Base-by-base conservation (phyloP, 2,888 invertebrate genomes). In the Pyrochroa serraticornis region DNA sequence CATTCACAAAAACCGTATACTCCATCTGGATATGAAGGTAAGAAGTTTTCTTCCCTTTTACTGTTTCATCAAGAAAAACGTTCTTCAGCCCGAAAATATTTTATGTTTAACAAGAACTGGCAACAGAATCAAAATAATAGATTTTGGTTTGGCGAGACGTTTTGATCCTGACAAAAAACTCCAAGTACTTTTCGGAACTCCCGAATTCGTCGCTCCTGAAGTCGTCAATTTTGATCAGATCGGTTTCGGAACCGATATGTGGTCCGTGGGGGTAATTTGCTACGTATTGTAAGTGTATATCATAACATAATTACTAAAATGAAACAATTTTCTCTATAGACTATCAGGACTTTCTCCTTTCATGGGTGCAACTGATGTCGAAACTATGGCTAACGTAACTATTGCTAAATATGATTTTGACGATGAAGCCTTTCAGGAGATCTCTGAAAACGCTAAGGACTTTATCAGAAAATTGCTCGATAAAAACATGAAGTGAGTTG, bases 361-460 rank as follows among this genome's bases (percentile, higher is more conserved):
- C 82, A 95, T 98, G 94, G 98, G 98, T 1, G 94, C 95, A 76
- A 95, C 92, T 42, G 98, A 98, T 79, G 90, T 94, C 69, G 96
- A 97, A 79, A 99, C 98, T 6, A 95, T 98, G 91, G 93, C 94
- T n/a, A 98, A 98, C 79, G 97, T 99, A 31, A 97, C 97, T 1
- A 89, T 95, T 69, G 95, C 95, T 44, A 95, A 95, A 77, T 98
- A 95, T 79, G 97, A 98, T 82, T 99, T 93, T 79, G 96, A 97
- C 71, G 97, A 97, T 77, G 96, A 97, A 79, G 93, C 95, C 56
- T 99, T 98, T 81, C 90, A 91, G 70, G 92, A 92, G 74, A 95
- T 98, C 71, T 95, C 97, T 1, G 90, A 91, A 30, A 92, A 93
- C 70, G 97, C 97, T 54, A 94, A 96, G 80, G 96, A 98, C 80